Conservation (phyloP, 2,888 invertebrate species). For the Antheraea assamensis region DNA sequence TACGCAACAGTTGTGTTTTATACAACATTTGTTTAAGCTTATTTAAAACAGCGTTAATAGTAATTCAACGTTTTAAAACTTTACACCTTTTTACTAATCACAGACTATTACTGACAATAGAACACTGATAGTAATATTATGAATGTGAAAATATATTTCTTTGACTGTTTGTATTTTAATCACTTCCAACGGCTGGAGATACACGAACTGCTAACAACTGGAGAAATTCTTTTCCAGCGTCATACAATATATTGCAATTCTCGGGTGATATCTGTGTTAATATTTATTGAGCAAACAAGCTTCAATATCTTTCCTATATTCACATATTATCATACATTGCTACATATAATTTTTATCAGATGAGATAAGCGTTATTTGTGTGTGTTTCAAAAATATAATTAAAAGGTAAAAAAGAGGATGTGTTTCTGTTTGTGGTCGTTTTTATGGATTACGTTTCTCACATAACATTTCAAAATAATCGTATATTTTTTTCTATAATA, state of each 20-base stretch:
- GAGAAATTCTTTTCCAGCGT: background rate
- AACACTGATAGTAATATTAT: too few relatives aligned
- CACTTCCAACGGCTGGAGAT: too few relatives aligned
- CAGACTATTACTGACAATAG: too few relatives aligned
- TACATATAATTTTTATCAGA: slow-evolving; percentile 1
- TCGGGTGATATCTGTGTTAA: background rate
- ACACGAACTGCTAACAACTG: background rate
- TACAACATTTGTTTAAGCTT: too few relatives aligned
- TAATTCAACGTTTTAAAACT: too few relatives aligned
- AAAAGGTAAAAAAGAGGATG: background rate
- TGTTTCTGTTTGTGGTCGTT: too few relatives aligned
- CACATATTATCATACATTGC: background rate
- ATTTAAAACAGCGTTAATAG: too few relatives aligned
- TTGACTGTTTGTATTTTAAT: too few relatives aligned
- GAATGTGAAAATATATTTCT: too few relatives aligned
- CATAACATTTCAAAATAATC: background rate
- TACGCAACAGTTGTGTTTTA: too few relatives aligned
- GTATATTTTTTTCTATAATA: background rate
- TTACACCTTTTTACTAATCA: too few relatives aligned
- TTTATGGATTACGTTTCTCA: background rate
- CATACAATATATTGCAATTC: background rate
- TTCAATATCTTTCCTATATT: background rate
- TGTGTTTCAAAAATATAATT: background rate
- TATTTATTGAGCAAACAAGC: background rate
- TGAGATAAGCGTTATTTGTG: background rate